Evolutionary conservation across 2,888 invertebrate species (phyloP).

Genomic region (Epicampocera succincta): DNA sequence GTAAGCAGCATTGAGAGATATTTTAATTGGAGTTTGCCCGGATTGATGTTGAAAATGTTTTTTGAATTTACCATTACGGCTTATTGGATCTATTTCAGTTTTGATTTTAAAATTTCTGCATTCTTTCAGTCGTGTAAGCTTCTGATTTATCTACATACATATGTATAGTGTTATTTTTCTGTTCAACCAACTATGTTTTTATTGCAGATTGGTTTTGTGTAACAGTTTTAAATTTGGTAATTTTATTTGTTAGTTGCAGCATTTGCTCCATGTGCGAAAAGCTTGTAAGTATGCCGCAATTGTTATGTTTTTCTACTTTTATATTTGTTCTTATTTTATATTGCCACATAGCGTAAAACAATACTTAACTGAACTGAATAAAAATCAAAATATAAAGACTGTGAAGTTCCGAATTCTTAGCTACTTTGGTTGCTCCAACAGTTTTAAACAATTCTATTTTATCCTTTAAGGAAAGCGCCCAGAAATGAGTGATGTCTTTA

Average conservation of each 20-base stretch:
- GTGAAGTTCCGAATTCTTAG: too few relatives aligned
- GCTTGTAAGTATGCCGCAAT: conserved; percentile 51
- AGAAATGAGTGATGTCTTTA: too few relatives aligned
- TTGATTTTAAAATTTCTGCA: conserved; percentile 49
- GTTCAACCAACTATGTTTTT: background rate
- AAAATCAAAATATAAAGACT: too few relatives aligned
- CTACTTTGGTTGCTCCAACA: too few relatives aligned
- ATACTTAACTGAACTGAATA: too few relatives aligned
- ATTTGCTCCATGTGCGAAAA: conserved; percentile 74
- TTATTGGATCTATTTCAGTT: conserved; percentile 73
- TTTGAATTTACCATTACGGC: conserved; percentile 73
- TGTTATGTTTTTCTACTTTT: background rate
- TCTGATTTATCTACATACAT: too few relatives aligned
- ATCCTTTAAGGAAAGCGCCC: too few relatives aligned
- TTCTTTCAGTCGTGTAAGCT: conserved; percentile 59
- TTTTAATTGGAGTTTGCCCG: conserved; percentile 72
- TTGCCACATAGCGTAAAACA: too few relatives aligned
- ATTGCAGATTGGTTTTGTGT: conserved; percentile 53
- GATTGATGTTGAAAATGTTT: conserved; percentile 72
- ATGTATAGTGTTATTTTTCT: background rate
- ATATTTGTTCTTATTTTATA: too few relatives aligned
- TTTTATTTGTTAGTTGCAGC: conserved; percentile 70
- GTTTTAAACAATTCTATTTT: too few relatives aligned
- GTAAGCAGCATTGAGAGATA: conserved; percentile 72
- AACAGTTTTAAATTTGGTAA: conserved; percentile 42